Evolutionary conservation across 30 jellyfish, hydroid and myxozoan genomes (phyloP).

Genomic region (Clytia hemisphaerica): DNA sequence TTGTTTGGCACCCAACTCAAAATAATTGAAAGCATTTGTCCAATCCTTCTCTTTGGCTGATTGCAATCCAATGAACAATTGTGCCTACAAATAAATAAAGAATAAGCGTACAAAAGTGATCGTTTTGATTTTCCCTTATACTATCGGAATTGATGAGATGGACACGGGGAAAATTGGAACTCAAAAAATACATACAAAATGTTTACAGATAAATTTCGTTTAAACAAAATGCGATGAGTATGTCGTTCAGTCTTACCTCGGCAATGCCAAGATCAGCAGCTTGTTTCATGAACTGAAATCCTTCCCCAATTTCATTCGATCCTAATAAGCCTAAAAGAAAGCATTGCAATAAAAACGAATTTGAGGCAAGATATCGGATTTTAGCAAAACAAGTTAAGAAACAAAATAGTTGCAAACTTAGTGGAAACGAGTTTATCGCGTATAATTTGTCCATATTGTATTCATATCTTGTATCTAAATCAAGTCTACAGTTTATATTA

Average conservation of each 20-base stretch:
- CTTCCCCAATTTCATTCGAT: background rate
- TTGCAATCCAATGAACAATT: background rate
- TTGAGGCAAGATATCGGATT: too few relatives aligned
- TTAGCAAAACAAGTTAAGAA: too few relatives aligned
- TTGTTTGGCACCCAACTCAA: conserved; percentile 22
- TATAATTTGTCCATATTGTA: too few relatives aligned
- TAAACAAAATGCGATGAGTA: too few relatives aligned
- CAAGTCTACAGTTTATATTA: too few relatives aligned
- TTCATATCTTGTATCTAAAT: too few relatives aligned
- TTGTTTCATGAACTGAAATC: background rate
- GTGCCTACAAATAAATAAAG: conserved; percentile 8
- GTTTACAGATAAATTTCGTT: background rate
- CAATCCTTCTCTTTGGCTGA: conserved; percentile 1
- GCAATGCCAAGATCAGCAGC: conserved; percentile 7
- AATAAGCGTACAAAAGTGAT: background rate
- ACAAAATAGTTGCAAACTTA: too few relatives aligned
- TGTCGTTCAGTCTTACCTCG: background rate
- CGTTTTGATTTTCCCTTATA: too few relatives aligned
- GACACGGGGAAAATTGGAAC: background rate
- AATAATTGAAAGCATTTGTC: conserved; percentile 19
- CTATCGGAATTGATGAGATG: too few relatives aligned
- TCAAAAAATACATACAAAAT: background rate
- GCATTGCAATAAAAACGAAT: too few relatives aligned
- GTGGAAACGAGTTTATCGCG: too few relatives aligned
- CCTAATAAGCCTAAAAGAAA: background rate